Percentiles rank a stretch among this genome's conserved stretches.
Evolutionary conservation across 2,888 invertebrate genomes (phyloP).

Genomic region (Drosophila rellima): DNA sequence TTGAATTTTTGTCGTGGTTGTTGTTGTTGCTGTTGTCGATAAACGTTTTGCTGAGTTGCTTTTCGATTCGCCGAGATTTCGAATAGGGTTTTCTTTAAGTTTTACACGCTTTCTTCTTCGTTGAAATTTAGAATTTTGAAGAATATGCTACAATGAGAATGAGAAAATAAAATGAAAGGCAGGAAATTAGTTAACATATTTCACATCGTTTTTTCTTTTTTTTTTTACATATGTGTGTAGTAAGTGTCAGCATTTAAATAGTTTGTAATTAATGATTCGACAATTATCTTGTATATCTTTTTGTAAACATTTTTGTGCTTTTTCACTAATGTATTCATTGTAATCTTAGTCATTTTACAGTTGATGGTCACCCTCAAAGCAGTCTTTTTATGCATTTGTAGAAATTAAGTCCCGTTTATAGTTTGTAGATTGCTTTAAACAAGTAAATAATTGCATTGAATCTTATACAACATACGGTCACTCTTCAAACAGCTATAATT

Average conservation of each 20-base stretch:
- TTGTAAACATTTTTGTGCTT: not conserved
- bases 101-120: constrained; percentile 75
- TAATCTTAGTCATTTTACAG: not conserved
- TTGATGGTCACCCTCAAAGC: constrained; percentile 18
- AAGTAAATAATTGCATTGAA: too few relatives aligned
- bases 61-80: constrained; percentile 72
- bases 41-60: constrained; percentile 49
- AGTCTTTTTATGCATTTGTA: too few relatives aligned
- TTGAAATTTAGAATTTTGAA: constrained; percentile 82
- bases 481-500: not conserved
- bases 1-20: too few relatives aligned
- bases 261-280: not conserved
- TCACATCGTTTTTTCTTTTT: not conserved
- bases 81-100: constrained; percentile 64
- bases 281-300: not conserved
- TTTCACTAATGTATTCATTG: not conserved
- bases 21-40: constrained; percentile 46
- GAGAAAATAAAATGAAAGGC: not conserved
- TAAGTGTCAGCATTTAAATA: not conserved
- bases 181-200: constrained; percentile 1
- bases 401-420: too few relatives aligned
- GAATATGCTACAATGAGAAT: constrained; percentile 67
- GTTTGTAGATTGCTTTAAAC: too few relatives aligned
- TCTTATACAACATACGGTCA: not conserved
- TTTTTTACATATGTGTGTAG: not conserved